Conservation (phyloP, 2,888 invertebrate species). For the Chesias legatella region DNA sequence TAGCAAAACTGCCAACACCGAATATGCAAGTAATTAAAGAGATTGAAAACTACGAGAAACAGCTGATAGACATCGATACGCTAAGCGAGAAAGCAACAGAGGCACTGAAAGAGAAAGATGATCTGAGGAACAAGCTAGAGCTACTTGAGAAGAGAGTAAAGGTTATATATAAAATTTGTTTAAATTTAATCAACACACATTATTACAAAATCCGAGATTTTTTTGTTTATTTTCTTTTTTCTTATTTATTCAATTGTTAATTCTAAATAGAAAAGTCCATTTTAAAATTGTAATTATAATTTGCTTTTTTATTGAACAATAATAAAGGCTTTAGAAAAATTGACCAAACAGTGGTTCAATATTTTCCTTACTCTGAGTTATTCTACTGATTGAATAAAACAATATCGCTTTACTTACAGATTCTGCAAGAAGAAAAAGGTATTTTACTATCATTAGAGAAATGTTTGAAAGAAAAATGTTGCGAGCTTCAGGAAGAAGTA, state of each 20-base stretch:
- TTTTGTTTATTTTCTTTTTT: no score
- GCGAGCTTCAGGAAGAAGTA: constrained; percentile 87
- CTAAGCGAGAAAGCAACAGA: constrained; percentile 85
- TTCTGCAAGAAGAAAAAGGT: constrained; percentile 88
- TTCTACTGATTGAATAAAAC: no score
- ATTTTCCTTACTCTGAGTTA: no score
- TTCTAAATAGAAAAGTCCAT: no score
- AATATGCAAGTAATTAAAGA: constrained; percentile 84
- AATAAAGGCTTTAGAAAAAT: no score
- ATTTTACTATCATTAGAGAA: constrained; percentile 86
- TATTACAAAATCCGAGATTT: no score
- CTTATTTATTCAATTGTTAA: no score
- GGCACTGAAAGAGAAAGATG: constrained; percentile 84
- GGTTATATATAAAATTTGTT: constrained; percentile 53
- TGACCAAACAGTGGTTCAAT: no score
- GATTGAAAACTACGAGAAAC: constrained; percentile 87
- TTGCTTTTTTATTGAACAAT: no score
- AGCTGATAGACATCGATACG: constrained; percentile 89
- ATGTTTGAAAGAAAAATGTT: constrained; percentile 87
- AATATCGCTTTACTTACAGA: constrained; percentile 73
- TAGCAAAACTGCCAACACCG: constrained; percentile 82
- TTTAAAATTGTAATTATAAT: no score
- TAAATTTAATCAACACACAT: no score
- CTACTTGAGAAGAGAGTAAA: constrained; percentile 86
- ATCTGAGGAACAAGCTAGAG: constrained; percentile 83